These are phyloP conservation scores for Cryptomyrus ogoouensis DNA, from an alignment of 2,113 vertebrate species.

Conservation along the genomic window DNA sequence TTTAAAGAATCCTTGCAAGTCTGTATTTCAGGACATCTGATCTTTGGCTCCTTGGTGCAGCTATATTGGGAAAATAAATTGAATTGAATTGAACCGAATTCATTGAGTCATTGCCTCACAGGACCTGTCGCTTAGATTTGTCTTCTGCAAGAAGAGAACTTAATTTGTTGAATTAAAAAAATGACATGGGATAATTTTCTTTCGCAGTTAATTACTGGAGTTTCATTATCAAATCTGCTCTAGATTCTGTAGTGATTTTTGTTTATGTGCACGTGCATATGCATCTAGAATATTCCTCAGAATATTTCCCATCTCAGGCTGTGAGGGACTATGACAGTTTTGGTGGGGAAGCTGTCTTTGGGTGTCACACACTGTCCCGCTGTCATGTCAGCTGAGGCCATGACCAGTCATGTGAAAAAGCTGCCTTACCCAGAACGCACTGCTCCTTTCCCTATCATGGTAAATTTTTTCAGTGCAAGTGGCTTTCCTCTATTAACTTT, in stretches of 20 bases:
- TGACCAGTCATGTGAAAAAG: not conserved
- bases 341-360: not conserved
- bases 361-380: not conserved
- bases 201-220: not conserved
- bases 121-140: not conserved
- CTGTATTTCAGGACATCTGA: not conserved
- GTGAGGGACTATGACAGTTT: not conserved
- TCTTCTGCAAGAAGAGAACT: not conserved
- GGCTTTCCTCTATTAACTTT: not conserved
- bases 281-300: not conserved
- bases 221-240: not conserved
- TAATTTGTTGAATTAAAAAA: conserved; percentile 1
- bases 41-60: not conserved
- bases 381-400: not conserved
- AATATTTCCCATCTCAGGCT: not conserved
- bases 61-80: conserved; percentile 3
- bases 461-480: not conserved
- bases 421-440: not conserved
- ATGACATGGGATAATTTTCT: not conserved
- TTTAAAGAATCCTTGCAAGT: not conserved
- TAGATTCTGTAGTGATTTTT: not conserved
- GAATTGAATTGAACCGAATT: not conserved
- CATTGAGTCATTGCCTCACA: not conserved
- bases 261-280: not conserved
- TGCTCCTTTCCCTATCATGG: not conserved